Evolutionary conservation across 2,888 invertebrate genomes (phyloP).

Genomic region (Dasysyrphus tricinctus): DNA sequence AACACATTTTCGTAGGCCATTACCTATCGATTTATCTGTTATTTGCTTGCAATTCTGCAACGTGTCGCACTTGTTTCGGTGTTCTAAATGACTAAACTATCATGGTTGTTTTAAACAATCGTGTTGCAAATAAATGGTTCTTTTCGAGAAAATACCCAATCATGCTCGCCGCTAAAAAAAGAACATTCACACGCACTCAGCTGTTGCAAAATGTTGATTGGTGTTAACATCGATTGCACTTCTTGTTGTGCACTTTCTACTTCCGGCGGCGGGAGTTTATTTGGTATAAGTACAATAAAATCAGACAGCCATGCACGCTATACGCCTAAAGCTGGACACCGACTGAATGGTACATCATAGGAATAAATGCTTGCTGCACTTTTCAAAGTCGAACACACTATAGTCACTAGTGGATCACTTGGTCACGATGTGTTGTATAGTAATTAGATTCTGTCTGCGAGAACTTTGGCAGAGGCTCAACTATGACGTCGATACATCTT

Average conservation of each 20-base stretch:
- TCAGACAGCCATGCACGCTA: constrained; percentile 24
- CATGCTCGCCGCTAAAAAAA: constrained; percentile 10
- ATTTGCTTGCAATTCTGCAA: constrained; percentile 3
- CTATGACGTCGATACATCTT: constrained; percentile 47
- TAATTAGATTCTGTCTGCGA: constrained; percentile 56
- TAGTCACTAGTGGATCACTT: constrained; percentile 61
- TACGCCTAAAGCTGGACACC: constrained; percentile 59
- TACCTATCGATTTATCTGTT: constrained; percentile 13
- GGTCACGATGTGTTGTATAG: constrained; percentile 34
- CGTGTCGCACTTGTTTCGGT: constrained; percentile 21
- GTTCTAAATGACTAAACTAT: constrained; percentile 53
- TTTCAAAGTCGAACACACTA: constrained; percentile 34
- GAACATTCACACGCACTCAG: not conserved
- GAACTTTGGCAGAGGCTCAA: constrained; percentile 36
- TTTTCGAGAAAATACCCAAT: not conserved
- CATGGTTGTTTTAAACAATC: constrained; percentile 28
- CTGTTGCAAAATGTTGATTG: constrained; percentile 2
- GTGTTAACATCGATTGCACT: constrained; percentile 34
- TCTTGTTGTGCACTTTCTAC: constrained; percentile 46
- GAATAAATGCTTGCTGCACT: constrained; percentile 40
- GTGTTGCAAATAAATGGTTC: not conserved
- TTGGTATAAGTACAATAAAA: constrained; percentile 23
- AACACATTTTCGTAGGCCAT: constrained; percentile 76
- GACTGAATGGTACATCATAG: constrained; percentile 65
- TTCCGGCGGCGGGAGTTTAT: constrained; percentile 47